Conservation (phyloP, 2,888 invertebrate genomes). For the Drosophila engyochracea region DNA sequence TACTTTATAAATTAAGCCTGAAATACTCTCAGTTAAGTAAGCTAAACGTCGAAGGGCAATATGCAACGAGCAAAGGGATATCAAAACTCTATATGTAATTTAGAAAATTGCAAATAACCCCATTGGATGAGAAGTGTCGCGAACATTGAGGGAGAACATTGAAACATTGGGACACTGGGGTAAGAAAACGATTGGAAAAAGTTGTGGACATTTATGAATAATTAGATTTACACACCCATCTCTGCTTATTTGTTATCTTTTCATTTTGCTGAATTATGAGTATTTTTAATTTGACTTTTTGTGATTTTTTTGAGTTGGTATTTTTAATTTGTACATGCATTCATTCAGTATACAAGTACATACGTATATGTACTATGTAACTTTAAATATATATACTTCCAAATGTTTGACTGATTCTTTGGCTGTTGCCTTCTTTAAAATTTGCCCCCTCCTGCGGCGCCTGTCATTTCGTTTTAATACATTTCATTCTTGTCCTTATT, state of each 20-base stretch:
- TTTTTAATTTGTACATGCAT: slow-evolving; percentile 27
- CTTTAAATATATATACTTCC: not conserved
- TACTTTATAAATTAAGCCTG: not conserved
- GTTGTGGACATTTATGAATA: slow-evolving; percentile 6
- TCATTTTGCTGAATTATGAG: slow-evolving; percentile 30
- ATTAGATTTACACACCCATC: slow-evolving; percentile 7
- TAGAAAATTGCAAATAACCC: slow-evolving; percentile 59
- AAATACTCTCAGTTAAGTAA: slow-evolving; percentile 5
- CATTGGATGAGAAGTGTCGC: not conserved
- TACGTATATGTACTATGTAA: not conserved
- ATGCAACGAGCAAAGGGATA: slow-evolving; percentile 31
- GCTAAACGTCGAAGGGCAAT: slow-evolving; percentile 15
- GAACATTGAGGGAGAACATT: not conserved
- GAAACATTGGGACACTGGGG: not conserved
- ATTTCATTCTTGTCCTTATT: slow-evolving; percentile 70
- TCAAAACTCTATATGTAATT: slow-evolving; percentile 71
- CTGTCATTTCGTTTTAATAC: slow-evolving; percentile 77
- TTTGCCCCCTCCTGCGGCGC: slow-evolving; percentile 46
- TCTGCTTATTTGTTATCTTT: not conserved
- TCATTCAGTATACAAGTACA: not conserved
- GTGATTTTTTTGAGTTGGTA: slow-evolving; percentile 25
- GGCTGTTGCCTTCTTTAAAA: slow-evolving; percentile 17
- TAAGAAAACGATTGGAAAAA: not conserved
- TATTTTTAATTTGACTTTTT: slow-evolving; percentile 54
- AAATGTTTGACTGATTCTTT: slow-evolving; percentile 23